Evolutionary conservation across 2,113 vertebrate genomes (phyloP).

Genomic region (Phalacrocorax aristotelis): DNA sequence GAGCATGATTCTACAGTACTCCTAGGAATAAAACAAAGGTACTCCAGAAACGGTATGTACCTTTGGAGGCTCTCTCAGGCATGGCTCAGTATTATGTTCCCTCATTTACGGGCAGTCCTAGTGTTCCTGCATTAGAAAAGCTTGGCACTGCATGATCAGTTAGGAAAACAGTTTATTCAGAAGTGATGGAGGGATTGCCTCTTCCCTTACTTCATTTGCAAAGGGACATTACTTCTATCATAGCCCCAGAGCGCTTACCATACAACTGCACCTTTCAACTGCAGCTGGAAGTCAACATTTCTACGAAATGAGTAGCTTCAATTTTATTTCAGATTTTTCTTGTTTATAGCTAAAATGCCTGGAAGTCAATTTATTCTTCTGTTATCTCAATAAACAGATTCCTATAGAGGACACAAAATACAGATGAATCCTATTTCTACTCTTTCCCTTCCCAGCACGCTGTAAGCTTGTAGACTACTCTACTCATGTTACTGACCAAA

Average conservation of each 20-base stretch:
- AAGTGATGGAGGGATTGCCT: neutral
- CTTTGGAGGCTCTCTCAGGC: neutral
- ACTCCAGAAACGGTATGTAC: neutral
- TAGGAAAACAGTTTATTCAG: neutral
- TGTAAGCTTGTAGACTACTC: neutral
- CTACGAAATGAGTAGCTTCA: neutral
- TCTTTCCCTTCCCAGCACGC: neutral
- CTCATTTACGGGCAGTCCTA: neutral
- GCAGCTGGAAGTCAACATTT: neutral
- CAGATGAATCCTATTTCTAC: neutral
- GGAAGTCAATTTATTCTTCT: neutral
- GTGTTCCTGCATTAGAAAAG: neutral
- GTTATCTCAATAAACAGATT: neutral
- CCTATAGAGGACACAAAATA: neutral
- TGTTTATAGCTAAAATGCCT: neutral
- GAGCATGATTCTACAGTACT: neutral
- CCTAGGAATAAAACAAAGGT: neutral
- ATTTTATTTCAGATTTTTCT: neutral
- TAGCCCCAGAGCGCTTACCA: neutral
- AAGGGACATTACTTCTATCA: neutral
- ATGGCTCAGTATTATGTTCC: neutral
- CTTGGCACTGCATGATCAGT: neutral
- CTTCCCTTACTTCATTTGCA: neutral
- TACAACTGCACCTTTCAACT: neutral
- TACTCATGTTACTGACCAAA: neutral